Base-by-base conservation (phyloP, 2,888 invertebrate genomes). In the Iphiclides podalirius region DNA sequence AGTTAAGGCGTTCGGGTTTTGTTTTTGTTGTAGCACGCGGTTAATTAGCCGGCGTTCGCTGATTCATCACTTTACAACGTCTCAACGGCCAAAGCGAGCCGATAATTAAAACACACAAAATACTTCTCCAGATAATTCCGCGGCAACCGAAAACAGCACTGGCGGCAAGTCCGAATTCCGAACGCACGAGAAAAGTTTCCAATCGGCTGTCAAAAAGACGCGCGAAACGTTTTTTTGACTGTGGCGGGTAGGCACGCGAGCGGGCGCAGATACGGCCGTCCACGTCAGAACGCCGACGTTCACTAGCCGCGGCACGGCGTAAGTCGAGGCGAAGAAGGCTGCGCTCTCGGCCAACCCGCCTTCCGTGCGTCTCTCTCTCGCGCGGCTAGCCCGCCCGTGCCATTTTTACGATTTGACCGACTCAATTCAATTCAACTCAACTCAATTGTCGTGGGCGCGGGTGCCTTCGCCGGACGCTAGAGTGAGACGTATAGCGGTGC, bases 401-500 rank as follows among this genome's bases (percentile, higher is more conserved):
- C 81, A 81, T 88, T 88, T 88, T 88, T 87, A 86, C 86, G 73
- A n/a, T n/a, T n/a, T n/a, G 77, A 80, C 86, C 86, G 76, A 86
- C 86, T 87, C 87, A 86, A 88, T 86, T 85, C 84, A 87, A 88
- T 87, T 87, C 86, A 87, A 88, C 85, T 86, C 86, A 87, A 87
- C 87, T 87, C 86, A 86, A 87, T 87, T 86, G 85, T 87, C 87
- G 84, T 85, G 72, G n/a, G n/a, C n/a, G 79, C 82, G 79, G n/a
- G 80, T 79, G 82, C 86, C n/a, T n/a, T n/a, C 87, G 77, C 78
- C 78, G 86, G 86, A 83, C 86, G 86, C 78, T 83, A 86, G 86
- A 88, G 86, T 73, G 84, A 81, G 87, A 87, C 75, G 66, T 75
- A 82, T 75, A 79, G 77, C 72, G 69, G 66, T 77, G n/a, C 61